Evolutionary conservation across 2,888 invertebrate species (phyloP), one percentile per base, ranked within the genome.

Genomic region (Micoletzkya japonica): DNA sequence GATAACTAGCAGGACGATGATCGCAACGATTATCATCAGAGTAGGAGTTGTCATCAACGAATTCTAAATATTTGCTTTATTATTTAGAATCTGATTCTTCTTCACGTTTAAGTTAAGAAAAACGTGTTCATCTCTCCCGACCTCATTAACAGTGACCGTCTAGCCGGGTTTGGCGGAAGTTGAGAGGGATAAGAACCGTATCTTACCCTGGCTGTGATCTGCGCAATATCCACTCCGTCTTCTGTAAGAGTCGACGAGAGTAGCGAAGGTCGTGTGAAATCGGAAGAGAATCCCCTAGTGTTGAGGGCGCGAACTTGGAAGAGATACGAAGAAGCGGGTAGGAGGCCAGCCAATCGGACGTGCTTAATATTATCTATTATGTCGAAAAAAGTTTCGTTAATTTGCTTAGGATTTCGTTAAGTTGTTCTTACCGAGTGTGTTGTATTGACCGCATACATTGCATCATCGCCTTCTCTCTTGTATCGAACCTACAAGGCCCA

Each of bases 391-490:
- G n/a, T 52, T 10, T 57, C 30, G 6, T 10, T 14, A 30, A 30
- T 6, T 30, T 26, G 10, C 57, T 20, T 34, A 34, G 20, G 32
- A 4, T 1, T 2, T 4, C 2, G 17, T 24, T 24, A 36, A 66
- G 24, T 44, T 37, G 44, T 1, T 37, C 64, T 59, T 69, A 82
- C 81, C 32, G 77, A 71, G 64, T 80, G 74, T 2, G 80, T 79
- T 4, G 83, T 82, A 63, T 84, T 84, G 7, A 82, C 73, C 1
- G 77, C 71, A 56, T 77, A 78, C 30, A 75, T 68, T 3, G 75
- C 69, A 17, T 77, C 67, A 30, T 77, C 77, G n/a, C 76, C 78
- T 28, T 74, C 72, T 32, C 70, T 74, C 56, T 77, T 74, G 60
- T 85, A 84, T 36, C 78, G 63, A 7, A 79, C 73, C 67, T 78